phyloP scores from a whole-genome alignment of 2,113 vertebrate genomes.

The Nibea albiflora region DNA sequence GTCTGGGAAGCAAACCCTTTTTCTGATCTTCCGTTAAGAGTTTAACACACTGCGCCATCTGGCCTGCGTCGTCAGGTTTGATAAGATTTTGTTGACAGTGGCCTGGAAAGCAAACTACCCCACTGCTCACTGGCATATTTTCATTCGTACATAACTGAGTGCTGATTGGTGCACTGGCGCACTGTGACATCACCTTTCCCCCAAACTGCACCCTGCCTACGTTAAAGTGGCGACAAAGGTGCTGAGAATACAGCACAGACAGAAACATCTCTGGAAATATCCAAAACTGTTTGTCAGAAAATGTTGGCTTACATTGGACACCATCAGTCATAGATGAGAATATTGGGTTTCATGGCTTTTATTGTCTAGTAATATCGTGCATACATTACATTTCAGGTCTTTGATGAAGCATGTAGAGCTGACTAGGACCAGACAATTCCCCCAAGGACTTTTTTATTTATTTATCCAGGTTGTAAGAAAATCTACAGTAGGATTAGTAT shows the following conservation, averaged over 20 bases:
- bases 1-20: not conserved
- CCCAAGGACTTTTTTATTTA: too few relatives aligned
- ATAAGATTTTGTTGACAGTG: conserved; percentile 18
- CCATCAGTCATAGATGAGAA: not conserved
- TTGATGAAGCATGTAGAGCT: not conserved
- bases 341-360: not conserved
- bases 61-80: not conserved
- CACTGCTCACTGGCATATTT: not conserved
- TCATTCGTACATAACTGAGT: not conserved
- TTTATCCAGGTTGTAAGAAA: not conserved
- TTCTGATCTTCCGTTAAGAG: too few relatives aligned
- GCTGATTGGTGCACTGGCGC: not conserved
- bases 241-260: conserved; percentile 13
- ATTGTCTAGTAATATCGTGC: not conserved
- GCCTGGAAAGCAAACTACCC: not conserved
- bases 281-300: not conserved
- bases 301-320: not conserved
- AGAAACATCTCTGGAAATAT: conserved; percentile 16
- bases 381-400: not conserved
- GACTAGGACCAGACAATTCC: not conserved
- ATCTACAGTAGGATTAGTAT: not conserved
- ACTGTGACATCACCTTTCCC: not conserved
- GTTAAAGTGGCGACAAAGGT: not conserved
- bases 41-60: too few relatives aligned
- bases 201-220: not conserved